Conservation (phyloP, 2,797 vertebrate genomes). For the Ataeniobius toweri region DNA sequence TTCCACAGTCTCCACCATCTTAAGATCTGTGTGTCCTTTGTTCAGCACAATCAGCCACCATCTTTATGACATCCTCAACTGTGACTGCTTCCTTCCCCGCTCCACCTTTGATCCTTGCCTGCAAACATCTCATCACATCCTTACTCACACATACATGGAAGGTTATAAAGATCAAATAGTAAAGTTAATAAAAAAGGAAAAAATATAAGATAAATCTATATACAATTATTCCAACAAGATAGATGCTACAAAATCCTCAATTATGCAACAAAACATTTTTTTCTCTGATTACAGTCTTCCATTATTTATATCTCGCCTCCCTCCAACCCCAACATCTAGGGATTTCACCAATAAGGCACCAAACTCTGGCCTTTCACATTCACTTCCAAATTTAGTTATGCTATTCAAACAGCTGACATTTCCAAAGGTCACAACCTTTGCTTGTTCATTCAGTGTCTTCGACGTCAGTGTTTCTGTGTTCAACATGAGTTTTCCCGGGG, state of each 20-base stretch:
- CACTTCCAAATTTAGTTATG: conserved; percentile 70
- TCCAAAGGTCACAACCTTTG: conserved; percentile 83
- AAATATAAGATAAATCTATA: no score
- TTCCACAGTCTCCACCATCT: no score
- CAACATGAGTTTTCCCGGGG: conserved; percentile 70
- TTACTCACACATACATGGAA: no score
- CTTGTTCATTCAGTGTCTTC: conserved; percentile 70
- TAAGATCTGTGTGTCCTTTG: no score
- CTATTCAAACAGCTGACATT: conserved; percentile 81
- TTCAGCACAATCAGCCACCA: no score
- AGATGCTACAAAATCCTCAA: conserved; percentile 16
- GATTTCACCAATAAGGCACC: conserved; percentile 61
- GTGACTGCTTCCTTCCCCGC: no score
- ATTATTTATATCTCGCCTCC: conserved; percentile 33
- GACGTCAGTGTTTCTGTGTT: conserved; percentile 72
- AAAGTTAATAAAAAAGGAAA: no score
- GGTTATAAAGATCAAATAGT: no score
- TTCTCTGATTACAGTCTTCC: background rate
- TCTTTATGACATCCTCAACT: no score
- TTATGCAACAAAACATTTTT: conserved; percentile 10
- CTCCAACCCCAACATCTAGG: conserved; percentile 32
- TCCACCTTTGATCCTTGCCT: no score
- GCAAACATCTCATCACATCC: no score
- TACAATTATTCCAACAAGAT: no score
- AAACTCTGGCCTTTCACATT: conserved; percentile 77